Base-by-base conservation (phyloP, 2,113 vertebrate species). In the Nyctereutes procyonoides region DNA sequence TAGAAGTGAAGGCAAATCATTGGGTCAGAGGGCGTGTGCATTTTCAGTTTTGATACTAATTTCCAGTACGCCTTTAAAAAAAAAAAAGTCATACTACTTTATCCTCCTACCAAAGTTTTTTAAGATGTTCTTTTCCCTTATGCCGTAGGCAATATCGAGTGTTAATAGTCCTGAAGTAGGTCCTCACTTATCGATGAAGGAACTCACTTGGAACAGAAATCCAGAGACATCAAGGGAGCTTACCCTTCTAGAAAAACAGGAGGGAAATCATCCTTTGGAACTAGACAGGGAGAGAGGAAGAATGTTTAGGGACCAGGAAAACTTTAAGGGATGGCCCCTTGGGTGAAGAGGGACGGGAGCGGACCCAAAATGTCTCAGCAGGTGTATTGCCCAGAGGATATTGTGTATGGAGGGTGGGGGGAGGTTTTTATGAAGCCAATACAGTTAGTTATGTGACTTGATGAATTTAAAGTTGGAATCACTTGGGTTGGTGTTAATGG, bases 41-140 rank as follows among this genome's bases (percentile, higher is more conserved):
- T 93, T 98, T 96, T 96, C 97, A 62, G 96, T 91, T 95, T 96
- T 96, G 73, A 88, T 65, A 73, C 26, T 19, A 65, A 96, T 93
- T 95, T 97, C 95, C 63, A 95, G 76, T 65, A 53, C 35, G 48
- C 51, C 62, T 62, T 93, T 28, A 58, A 58, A 58, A 56, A 93
- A 83, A 74, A 9, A 69, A 38, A 9, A 35, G 9, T 26, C 77
- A 67, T 8, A 2, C 30, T 35, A 1, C 26, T 56, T 84, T 71
- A 88, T 74, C 19, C 14, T 51, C 19, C 60, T 69, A 24, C 32
- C 19, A 38, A 32, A 53, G 38, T 67, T 90, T 20, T 94, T 53
- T 24, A 71, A 56, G 16, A 35, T 15, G 20, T n/a, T 22, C 13
- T 14, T 74, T 69, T 9, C 35, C 67, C 53, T 55, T 24, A 0